Base-by-base conservation (phyloP, 2,888 invertebrate genomes). In the Atethmia centrago region DNA sequence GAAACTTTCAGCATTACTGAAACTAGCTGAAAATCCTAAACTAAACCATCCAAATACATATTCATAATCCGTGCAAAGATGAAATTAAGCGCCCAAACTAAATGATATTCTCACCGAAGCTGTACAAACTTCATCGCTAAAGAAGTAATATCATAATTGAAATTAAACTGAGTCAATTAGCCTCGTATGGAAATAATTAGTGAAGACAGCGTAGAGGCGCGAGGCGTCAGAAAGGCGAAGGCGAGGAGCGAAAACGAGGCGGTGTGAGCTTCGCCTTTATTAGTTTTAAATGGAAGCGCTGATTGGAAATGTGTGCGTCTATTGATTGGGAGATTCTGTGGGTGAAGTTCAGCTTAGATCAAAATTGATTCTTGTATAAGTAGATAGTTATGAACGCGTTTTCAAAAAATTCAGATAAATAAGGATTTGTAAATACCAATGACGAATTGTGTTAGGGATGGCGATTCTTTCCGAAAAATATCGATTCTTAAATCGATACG, bases 121-220 rank as follows among this genome's bases (percentile, higher is more conserved):
- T 67, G 66, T 59, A 40, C 53, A 36, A 79, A 73, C 73, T 71
- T 79, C 79, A 64, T 31, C 64, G 47, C 63, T 70, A 58, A 83
- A 83, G 81, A 84, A 81, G 69, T 76, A 80, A 86, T 85, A 75
- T 82, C 79, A 83, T 87, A 86, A 88, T 86, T 86, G 87, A 88
- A 86, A 87, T 87, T 81, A 80, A 84, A 77, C 77, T 74, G 59
- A 63, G 74, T 76, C 85, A 87, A 88, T 88, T 88, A 86, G 82
- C 74, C 75, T 79, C 74, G 68, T 82, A 78, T 85, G 83, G 79
- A 78, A 84, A 85, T 88, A 86, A 88, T 87, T 87, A 84, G 77
- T 82, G 78, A 72, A 83, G 78, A 74, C 62, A 71, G 62, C 67
- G 77, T 25, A 42, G 25, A 7, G 14, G n/a, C 7, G 55, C 51